phyloP scores from a whole-genome alignment of 2,888 invertebrate species.

The Parnassius glacialis region DNA sequence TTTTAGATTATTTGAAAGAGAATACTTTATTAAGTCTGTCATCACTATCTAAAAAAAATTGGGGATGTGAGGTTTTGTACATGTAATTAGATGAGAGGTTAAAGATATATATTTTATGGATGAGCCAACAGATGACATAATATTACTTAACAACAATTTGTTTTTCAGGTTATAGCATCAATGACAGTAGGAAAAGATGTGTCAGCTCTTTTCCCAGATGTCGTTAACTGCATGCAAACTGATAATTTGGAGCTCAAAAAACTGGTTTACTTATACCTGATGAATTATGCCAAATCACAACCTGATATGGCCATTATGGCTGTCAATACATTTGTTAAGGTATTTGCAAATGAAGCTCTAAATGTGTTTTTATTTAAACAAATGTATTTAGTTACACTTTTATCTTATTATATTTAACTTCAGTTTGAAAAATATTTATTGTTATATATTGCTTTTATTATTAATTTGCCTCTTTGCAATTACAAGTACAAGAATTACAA shows the following conservation, averaged over 20 bases:
- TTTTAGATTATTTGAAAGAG: too few species aligned
- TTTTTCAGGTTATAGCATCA: slow-evolving; percentile 95
- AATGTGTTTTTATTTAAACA: background rate
- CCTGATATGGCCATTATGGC: slow-evolving; percentile 99
- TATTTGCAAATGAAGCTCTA: slow-evolving; percentile 54
- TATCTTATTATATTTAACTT: slow-evolving; percentile 15
- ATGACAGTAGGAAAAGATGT: slow-evolving; percentile 99
- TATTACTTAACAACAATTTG: slow-evolving; percentile 1
- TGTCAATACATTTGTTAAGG: slow-evolving; percentile 99
- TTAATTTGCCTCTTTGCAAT: slow-evolving; percentile 33
- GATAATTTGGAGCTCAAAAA: slow-evolving; percentile 99
- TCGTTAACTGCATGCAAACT: slow-evolving; percentile 99
- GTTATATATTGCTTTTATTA: slow-evolving; percentile 27
- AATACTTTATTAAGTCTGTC: too few species aligned
- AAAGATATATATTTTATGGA: too few species aligned
- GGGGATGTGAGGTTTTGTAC: too few species aligned
- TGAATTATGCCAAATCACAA: slow-evolving; percentile 99
- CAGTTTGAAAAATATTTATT: slow-evolving; percentile 11
- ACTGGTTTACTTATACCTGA: slow-evolving; percentile 97
- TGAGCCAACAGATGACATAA: background rate
- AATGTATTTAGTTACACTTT: background rate
- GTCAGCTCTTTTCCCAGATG: slow-evolving; percentile 98
- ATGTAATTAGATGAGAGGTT: too few species aligned
- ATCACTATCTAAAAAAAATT: too few species aligned
- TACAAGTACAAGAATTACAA: slow-evolving; percentile 4